Evolutionary conservation across 2,888 invertebrate species (phyloP).

Genomic region (Drosophila siamana): DNA sequence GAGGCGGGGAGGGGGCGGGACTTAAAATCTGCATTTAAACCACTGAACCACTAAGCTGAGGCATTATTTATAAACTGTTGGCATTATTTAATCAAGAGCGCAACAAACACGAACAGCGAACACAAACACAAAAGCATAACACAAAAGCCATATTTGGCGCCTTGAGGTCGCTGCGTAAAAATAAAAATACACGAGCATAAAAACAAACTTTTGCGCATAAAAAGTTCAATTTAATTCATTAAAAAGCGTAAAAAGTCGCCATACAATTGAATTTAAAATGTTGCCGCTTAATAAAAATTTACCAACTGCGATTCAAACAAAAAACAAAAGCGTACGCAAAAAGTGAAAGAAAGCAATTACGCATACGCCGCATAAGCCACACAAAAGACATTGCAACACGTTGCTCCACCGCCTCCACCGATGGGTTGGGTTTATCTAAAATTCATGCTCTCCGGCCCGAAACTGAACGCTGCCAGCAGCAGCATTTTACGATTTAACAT

Average conservation of each 20-base stretch:
- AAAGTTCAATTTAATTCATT: slow-evolving; percentile 81
- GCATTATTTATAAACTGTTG: slow-evolving; percentile 75
- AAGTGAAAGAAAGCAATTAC: slow-evolving; percentile 63
- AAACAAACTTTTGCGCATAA: slow-evolving; percentile 70
- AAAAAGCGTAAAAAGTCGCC: slow-evolving; percentile 69
- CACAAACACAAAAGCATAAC: slow-evolving; percentile 32
- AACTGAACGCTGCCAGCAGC: slow-evolving; percentile 28
- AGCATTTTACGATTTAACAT: slow-evolving; percentile 77
- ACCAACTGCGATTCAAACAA: slow-evolving; percentile 43
- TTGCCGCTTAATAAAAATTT: slow-evolving; percentile 72
- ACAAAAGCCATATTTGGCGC: slow-evolving; percentile 61
- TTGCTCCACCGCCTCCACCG: slow-evolving; percentile 37
- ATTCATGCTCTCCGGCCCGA: slow-evolving; percentile 60
- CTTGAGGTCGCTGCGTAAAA: slow-evolving; percentile 72
- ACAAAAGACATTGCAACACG: slow-evolving; percentile 64
- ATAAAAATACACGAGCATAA: slow-evolving; percentile 49
- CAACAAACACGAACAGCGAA: slow-evolving; percentile 40
- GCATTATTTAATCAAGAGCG: slow-evolving; percentile 66
- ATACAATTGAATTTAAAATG: slow-evolving; percentile 79
- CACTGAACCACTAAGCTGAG: slow-evolving; percentile 63
- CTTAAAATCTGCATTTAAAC: slow-evolving; percentile 65
- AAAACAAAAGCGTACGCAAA: slow-evolving; percentile 3
- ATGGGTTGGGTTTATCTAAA: slow-evolving; percentile 74
- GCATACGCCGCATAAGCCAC: slow-evolving; percentile 67
- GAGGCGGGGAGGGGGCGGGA: slow-evolving; percentile 5